Base-by-base conservation (phyloP, 1,140 invertebrate species). In the Bombus affinis region DNA sequence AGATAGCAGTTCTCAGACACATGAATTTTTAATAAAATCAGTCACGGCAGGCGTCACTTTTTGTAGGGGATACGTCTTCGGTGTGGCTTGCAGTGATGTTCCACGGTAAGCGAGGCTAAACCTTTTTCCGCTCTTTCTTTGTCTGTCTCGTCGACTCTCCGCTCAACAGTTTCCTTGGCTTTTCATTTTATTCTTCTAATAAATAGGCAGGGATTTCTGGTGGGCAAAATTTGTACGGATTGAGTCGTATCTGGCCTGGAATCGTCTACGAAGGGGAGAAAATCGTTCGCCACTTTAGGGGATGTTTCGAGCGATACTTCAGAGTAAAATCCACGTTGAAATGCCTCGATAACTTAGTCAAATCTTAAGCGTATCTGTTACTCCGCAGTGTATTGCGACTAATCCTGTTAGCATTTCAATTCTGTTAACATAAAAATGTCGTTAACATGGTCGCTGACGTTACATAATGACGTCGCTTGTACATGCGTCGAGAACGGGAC, bases 1-100 rank as follows among this genome's bases (percentile, higher is more conserved):
- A 77, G 82, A 89, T 83, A 86, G 87, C 88, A 91, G 80, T 92
- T 92, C 86, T 88, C 82, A 86, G 86, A 85, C 66, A 79, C 78
- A 79, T 92, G 89, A 91, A 92, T 90, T 92, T 92, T 93, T 92
- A 91, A 93, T 91, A 91, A 92, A 91, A 93, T 93, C 89, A 87
- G 73, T 81, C 77, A 82, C 65, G 68, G 82, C 74, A 86, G 79
- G 81, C 83, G 83, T 86, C 74, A 82, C 83, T 78, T 76, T 70
- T 47, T 73, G 72, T 25, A 42, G n/a, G n/a, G 22, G 44, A 57
- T 81, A 39, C 59, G 44, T 59, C 37, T 66, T 57, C 35, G 35
- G 35, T n/a, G 44, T 37, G 71, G 44, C 59, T 66, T 70, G 32
- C 39, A 57, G 53, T 0, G 70, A 74, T 72, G 74, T 5, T 3